Conservation (phyloP, 2,888 invertebrate genomes). For the Zaprionus bogoriensis region DNA sequence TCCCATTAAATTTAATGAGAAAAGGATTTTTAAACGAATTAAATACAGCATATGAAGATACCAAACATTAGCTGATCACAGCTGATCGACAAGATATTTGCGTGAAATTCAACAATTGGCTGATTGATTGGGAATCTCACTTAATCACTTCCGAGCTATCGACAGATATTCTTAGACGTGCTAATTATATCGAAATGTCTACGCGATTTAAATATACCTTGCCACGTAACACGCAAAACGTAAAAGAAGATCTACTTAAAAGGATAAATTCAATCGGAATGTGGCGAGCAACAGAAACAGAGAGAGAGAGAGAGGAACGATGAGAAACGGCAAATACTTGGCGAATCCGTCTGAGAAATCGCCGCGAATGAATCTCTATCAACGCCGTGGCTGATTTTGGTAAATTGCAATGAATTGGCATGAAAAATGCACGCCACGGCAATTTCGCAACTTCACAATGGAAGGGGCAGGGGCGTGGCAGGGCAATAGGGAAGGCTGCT, state of each 20-base stretch:
- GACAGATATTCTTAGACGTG: slow-evolving; percentile 43
- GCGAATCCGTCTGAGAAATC: slow-evolving; percentile 17
- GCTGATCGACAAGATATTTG: slow-evolving; percentile 1
- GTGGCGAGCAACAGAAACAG: slow-evolving; percentile 4
- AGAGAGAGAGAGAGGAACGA: slow-evolving; percentile 19
- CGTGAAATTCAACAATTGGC: slow-evolving; percentile 10
- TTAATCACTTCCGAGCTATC: slow-evolving; percentile 65
- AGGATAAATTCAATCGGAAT: slow-evolving; percentile 61
- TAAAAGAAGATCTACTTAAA: slow-evolving; percentile 58
- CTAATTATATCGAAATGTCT: slow-evolving; percentile 29
- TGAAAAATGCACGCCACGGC: slow-evolving; percentile 56
- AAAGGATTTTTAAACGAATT: too few species aligned
- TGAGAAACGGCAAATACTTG: slow-evolving; percentile 19
- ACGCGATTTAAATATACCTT: slow-evolving; percentile 30
- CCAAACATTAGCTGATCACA: slow-evolving; percentile 9
- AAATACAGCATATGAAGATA: too few species aligned
- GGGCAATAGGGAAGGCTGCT: slow-evolving; percentile 11
- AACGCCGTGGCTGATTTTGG: slow-evolving; percentile 51
- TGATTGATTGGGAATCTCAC: slow-evolving; percentile 38
- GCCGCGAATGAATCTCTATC: slow-evolving; percentile 31
- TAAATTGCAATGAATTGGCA: slow-evolving; percentile 57
- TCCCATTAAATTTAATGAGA: too few species aligned
- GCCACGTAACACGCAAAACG: slow-evolving; percentile 22
- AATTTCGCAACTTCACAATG: slow-evolving; percentile 67
- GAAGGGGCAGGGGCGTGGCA: background rate